Percentiles rank a stretch among this genome's conserved stretches.
Conservation (phyloP, 2,888 invertebrate species). For the Acrocera orbiculus region DNA sequence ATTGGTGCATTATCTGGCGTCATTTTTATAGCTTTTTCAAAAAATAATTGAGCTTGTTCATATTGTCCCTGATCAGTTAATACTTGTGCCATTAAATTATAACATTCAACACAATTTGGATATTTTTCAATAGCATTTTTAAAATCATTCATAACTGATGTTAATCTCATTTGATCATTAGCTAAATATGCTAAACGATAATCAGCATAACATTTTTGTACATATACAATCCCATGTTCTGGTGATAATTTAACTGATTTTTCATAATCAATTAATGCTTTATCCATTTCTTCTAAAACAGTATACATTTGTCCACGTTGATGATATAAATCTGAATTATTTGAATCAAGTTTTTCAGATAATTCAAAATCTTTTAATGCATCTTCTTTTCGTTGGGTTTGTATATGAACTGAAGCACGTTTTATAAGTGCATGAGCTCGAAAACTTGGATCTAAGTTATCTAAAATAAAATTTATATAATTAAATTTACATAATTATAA, state of each 20-base stretch:
- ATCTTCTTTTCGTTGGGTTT: constrained; percentile 52
- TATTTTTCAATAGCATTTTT: constrained; percentile 59
- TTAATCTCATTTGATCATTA: constrained; percentile 41
- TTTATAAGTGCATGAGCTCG: constrained; percentile 77
- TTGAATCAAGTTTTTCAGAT: constrained; percentile 59
- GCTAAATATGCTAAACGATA: constrained; percentile 51
- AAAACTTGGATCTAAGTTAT: too few species aligned
- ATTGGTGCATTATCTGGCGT: constrained; percentile 74
- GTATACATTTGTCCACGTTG: constrained; percentile 81
- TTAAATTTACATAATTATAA: not conserved
- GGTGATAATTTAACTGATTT: constrained; percentile 69
- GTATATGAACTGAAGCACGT: constrained; percentile 68
- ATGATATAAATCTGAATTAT: constrained; percentile 79
- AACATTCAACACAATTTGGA: constrained; percentile 71
- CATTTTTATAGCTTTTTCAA: constrained; percentile 59
- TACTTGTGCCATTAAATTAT: constrained; percentile 79
- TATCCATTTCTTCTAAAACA: constrained; percentile 60
- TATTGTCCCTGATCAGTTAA: constrained; percentile 70
- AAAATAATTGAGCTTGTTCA: constrained; percentile 65
- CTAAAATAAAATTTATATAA: not conserved
- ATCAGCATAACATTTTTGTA: constrained; percentile 81
- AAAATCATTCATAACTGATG: constrained; percentile 53
- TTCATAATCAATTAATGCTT: constrained; percentile 67
- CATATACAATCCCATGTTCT: constrained; percentile 66
- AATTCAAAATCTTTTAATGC: constrained; percentile 62